Conservation (phyloP, 2,797 vertebrate genomes). For the Myripristis jacobus region DNA sequence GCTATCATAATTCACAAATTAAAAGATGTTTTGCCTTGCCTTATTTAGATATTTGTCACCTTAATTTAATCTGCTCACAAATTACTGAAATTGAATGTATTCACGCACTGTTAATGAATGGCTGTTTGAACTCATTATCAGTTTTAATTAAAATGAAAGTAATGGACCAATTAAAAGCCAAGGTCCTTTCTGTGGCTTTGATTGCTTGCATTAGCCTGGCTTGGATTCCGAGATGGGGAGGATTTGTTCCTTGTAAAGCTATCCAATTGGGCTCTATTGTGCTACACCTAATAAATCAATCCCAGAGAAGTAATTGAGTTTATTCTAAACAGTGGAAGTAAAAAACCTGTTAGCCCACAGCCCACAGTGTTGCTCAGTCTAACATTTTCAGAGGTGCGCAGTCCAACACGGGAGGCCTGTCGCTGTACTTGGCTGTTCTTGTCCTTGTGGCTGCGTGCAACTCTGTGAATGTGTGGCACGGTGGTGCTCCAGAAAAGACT, state of each 20-base stretch:
- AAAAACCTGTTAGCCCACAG: slow-evolving; percentile 48
- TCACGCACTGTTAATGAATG: slow-evolving; percentile 13
- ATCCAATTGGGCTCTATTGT: slow-evolving; percentile 34
- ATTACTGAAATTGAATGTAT: slow-evolving; percentile 4
- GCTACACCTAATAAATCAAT: slow-evolving; percentile 37
- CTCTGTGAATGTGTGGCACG: background rate
- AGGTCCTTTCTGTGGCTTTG: slow-evolving; percentile 31
- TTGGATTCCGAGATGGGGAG: background rate
- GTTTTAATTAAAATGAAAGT: slow-evolving; percentile 36
- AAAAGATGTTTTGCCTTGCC: too few relatives aligned
- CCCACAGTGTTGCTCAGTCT: slow-evolving; percentile 13
- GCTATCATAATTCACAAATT: too few relatives aligned
- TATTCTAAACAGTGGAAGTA: slow-evolving; percentile 34
- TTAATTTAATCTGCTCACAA: background rate
- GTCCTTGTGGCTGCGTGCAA: slow-evolving; percentile 13
- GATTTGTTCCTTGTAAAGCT: slow-evolving; percentile 35
- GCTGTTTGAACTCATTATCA: slow-evolving; percentile 22
- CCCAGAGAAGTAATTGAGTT: slow-evolving; percentile 22
- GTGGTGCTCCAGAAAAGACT: background rate
- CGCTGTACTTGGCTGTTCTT: slow-evolving; percentile 8
- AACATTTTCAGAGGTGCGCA: slow-evolving; percentile 41
- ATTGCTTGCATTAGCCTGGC: slow-evolving; percentile 21
- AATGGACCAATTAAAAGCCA: slow-evolving; percentile 39
- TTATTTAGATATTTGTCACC: background rate
- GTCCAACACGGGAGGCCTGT: slow-evolving; percentile 8